These are phyloP conservation scores for Catalaphyllia jardinei DNA, from an alignment of 64 coral and sea anemone genomes.

Conservation along the genomic window DNA sequence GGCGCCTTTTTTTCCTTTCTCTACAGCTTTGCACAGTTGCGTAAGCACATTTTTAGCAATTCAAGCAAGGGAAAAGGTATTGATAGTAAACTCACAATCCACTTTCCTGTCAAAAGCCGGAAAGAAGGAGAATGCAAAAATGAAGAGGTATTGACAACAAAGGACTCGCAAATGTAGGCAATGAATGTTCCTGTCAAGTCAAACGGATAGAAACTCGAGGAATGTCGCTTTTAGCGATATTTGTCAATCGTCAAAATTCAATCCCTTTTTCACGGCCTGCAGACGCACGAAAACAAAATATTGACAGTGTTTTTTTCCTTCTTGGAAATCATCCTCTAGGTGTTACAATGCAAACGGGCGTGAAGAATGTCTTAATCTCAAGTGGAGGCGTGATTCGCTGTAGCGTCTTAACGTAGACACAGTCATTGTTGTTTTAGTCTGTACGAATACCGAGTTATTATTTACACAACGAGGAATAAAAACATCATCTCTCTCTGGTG, in stretches of 20 bases:
- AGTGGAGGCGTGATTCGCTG: background rate
- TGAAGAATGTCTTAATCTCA: background rate
- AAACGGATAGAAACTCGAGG: background rate
- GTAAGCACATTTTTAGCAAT: background rate
- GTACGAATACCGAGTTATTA: background rate
- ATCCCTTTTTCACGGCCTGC: background rate
- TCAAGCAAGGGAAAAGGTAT: background rate
- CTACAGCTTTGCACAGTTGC: too few species aligned
- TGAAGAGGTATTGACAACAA: constrained; percentile 13
- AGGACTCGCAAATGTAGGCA: background rate
- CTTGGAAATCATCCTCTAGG: background rate
- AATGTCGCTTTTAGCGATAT: background rate
- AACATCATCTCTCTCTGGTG: background rate
- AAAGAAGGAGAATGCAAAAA: constrained; percentile 13
- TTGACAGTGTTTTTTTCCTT: background rate
- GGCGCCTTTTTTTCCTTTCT: too few species aligned
- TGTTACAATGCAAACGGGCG: background rate
- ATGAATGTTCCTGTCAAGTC: constrained; percentile 26
- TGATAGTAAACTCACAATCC: background rate
- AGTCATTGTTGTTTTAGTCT: background rate
- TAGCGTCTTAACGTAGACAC: background rate
- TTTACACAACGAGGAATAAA: background rate
- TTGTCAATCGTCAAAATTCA: constrained; percentile 33
- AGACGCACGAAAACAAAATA: constrained; percentile 13
- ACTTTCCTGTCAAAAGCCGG: constrained; percentile 19